A percentile compares a stretch with the other conserved stretches of the same genome.
Conservation (phyloP, 2,888 invertebrate species). For the Drosophila acutilabella region DNA sequence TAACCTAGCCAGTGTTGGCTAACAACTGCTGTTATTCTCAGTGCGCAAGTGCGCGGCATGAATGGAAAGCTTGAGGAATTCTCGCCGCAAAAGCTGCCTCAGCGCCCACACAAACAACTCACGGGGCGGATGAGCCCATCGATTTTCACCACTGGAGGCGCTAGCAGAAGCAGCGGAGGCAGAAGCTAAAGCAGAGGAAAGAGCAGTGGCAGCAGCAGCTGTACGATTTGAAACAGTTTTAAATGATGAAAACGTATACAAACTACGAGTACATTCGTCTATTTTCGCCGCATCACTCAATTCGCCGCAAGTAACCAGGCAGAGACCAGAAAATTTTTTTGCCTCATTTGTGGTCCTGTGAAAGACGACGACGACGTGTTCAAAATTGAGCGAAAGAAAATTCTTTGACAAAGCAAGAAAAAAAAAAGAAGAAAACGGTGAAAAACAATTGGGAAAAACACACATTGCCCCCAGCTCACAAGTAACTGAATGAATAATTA, state of each 20-base stretch:
- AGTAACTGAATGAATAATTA: constrained; percentile 51
- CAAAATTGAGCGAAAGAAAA: constrained; percentile 40
- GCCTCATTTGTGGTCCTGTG: constrained; percentile 61
- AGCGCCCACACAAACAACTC: constrained; percentile 42
- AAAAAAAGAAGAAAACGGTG: constrained; percentile 28
- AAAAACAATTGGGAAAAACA: constrained; percentile 30
- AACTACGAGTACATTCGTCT: constrained; percentile 44
- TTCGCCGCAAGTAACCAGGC: constrained; percentile 59
- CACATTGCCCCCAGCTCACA: constrained; percentile 17
- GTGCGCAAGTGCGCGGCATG: constrained; percentile 56
- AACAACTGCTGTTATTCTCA: background rate
- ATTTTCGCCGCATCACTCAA: constrained; percentile 62
- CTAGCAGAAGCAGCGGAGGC: constrained; percentile 11
- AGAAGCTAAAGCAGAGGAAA: background rate
- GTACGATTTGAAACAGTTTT: constrained; percentile 59
- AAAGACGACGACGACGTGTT: constrained; percentile 52
- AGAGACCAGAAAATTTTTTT: constrained; percentile 53
- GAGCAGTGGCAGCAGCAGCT: constrained; percentile 58
- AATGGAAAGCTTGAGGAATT: constrained; percentile 60
- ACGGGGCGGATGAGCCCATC: constrained; percentile 47
- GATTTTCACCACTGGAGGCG: constrained; percentile 69
- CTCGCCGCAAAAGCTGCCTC: constrained; percentile 48
- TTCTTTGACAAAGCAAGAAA: constrained; percentile 15
- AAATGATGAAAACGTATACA: constrained; percentile 72
- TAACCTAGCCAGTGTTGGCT: constrained; percentile 29